These are phyloP conservation scores for Nesometra sesokonis DNA, from an alignment of 35 echinoderm and acorn worm species.

Conservation along the genomic window DNA sequence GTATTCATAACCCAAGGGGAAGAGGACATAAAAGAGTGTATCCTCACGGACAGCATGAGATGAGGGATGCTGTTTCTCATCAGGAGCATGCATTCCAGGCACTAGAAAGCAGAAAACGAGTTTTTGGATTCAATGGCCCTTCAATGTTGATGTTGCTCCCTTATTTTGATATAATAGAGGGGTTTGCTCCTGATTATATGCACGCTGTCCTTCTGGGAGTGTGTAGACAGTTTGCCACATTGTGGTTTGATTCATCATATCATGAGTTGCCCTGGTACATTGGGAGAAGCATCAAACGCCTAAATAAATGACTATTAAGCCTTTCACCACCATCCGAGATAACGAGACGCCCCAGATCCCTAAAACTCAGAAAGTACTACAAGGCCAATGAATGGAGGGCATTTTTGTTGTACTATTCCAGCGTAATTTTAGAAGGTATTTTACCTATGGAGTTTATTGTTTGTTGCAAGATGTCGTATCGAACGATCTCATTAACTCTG, in stretches of 20 bases:
- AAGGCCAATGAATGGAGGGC: conserved; percentile 15
- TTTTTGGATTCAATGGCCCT: conserved; percentile 18
- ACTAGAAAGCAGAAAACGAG: background rate
- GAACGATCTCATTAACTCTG: conserved; percentile 1
- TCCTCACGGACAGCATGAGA: background rate
- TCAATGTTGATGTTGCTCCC: background rate
- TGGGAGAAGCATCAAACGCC: background rate
- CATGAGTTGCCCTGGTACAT: conserved; percentile 23
- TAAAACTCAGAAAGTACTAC: background rate
- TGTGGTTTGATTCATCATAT: conserved; percentile 24
- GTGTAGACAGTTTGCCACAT: conserved; percentile 5
- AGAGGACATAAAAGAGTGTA: conserved; percentile 4
- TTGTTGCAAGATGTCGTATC: conserved; percentile 15
- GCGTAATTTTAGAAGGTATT: conserved; percentile 3
- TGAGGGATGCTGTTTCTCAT: background rate
- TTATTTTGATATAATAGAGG: background rate
- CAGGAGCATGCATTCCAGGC: background rate
- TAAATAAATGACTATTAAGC: background rate
- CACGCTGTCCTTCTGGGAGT: conserved; percentile 25
- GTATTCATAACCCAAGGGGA: background rate
- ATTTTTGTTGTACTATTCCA: conserved; percentile 1
- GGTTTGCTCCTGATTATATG: conserved; percentile 24
- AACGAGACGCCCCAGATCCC: conserved; percentile 11
- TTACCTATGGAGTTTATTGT: conserved; percentile 12
- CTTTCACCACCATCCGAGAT: conserved; percentile 16